Evolutionary conservation across 2,797 vertebrate genomes (phyloP).

Genomic region (Thripadectes ignobilis): DNA sequence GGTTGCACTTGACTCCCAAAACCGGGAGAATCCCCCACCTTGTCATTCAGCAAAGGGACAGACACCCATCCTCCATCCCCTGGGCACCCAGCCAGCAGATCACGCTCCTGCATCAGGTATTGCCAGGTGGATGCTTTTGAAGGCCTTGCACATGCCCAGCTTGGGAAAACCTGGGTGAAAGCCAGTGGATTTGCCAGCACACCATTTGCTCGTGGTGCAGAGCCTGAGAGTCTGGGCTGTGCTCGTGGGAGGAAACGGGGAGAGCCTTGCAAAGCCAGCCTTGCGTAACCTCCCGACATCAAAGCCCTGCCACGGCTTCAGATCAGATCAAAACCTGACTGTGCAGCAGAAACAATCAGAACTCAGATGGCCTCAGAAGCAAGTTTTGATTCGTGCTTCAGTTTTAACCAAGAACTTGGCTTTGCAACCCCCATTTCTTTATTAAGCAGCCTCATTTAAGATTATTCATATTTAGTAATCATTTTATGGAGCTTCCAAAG

Average conservation of each 20-base stretch:
- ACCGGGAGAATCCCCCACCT: background rate
- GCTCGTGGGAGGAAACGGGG: slow-evolving; percentile 19
- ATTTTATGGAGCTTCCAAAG: background rate
- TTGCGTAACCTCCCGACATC: slow-evolving; percentile 38
- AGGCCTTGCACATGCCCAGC: background rate
- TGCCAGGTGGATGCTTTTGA: background rate
- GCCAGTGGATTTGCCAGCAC: background rate
- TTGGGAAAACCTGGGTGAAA: background rate
- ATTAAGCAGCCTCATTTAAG: background rate
- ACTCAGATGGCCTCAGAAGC: background rate
- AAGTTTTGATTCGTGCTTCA: background rate
- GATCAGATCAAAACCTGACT: slow-evolving; percentile 29
- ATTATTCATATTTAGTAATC: background rate
- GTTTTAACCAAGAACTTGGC: background rate
- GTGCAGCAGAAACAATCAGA: background rate
- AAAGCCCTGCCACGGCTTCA: slow-evolving; percentile 23
- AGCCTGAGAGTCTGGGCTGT: slow-evolving; percentile 44
- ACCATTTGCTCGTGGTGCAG: background rate
- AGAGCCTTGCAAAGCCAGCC: slow-evolving; percentile 29
- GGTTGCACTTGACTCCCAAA: background rate
- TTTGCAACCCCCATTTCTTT: background rate
- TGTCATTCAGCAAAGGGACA: background rate
- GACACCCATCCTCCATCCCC: background rate
- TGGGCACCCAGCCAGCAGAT: background rate
- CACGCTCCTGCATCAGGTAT: background rate